Base-by-base conservation (phyloP, 2,113 vertebrate genomes). In the Amphiprion ocellaris region DNA sequence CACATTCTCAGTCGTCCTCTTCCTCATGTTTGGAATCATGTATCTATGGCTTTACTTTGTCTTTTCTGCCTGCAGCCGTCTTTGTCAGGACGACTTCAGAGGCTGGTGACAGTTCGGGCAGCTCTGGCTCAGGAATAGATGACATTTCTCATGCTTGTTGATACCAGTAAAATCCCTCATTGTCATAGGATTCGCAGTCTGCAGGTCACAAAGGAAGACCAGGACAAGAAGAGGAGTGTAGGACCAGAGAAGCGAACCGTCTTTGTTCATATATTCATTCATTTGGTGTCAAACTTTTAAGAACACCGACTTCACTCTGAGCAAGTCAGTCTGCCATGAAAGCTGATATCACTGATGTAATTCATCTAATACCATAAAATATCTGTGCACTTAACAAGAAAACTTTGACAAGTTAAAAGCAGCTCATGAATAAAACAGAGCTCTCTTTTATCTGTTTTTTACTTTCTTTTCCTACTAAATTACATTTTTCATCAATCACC, bases 1-100 rank as follows among this genome's bases (percentile, higher is more conserved):
- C 41, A 62, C 63, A 19, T 60, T 55, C 58, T 63, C 37, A 33
- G 30, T 61, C 15, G 19, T 50, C 74, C 60, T 58, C 44, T 69
- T 62, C 23, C 54, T 85, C n/a, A 63, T 28, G n/a, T 83, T 74
- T 41, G 14, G 71, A 85, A 77, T 52, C 78, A 44, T 37, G 6
- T 66, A 80, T 86, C 84, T 85, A 69, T 3, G 19, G 30, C 54
- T 75, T 84, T 80, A 79, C 52, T 65, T 78, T 74, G 24, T 74
- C 67, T 60, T 74, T 71, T 77, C 70, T 49, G 23, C 59, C 39
- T 53, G 26, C n/a, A 46, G 66, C 46, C 47, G 4, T 26, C 19
- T 50, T 64, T 47, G 76, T 54, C 67, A 69, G 63, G 65, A 73
- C 30, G 10, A 62, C 54, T 77, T 77, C 55, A 28, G 59, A 68